These are phyloP conservation scores for Patagioenas fasciata DNA, from an alignment of 2,113 vertebrate genomes.

Conservation along the genomic window DNA sequence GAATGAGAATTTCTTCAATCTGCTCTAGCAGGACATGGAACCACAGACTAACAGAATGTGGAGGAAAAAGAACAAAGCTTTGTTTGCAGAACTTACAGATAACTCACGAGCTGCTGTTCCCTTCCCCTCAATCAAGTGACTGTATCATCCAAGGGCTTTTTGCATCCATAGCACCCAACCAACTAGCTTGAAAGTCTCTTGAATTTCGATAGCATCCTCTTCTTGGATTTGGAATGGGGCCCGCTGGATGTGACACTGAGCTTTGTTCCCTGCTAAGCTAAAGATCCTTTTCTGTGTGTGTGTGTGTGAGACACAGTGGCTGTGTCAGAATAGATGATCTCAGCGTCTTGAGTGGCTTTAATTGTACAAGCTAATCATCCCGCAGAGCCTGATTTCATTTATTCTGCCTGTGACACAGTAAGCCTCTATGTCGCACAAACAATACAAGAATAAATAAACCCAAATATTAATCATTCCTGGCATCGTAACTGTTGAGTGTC, in stretches of 20 bases:
- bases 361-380: slow-evolving; percentile 7
- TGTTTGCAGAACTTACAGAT: background rate
- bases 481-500: background rate
- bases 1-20: background rate
- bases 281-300: background rate
- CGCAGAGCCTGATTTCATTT: background rate
- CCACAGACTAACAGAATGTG: background rate
- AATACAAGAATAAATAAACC: background rate
- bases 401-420: background rate
- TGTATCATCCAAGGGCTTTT: background rate
- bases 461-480: background rate
- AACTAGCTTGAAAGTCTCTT: background rate
- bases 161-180: background rate
- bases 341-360: slow-evolving; percentile 17
- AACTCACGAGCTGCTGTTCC: background rate
- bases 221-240: background rate
- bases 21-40: background rate
- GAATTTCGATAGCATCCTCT: slow-evolving; percentile 15
- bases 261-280: background rate
- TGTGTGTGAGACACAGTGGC: background rate
- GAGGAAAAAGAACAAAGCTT: background rate
- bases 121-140: background rate
- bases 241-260: background rate
- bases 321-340: slow-evolving; percentile 18
- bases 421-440: background rate